Evolutionary conservation across 2,113 vertebrate species (phyloP), one percentile per base, ranked within the genome.

Genomic region (Zosterops hypoxanthus): DNA sequence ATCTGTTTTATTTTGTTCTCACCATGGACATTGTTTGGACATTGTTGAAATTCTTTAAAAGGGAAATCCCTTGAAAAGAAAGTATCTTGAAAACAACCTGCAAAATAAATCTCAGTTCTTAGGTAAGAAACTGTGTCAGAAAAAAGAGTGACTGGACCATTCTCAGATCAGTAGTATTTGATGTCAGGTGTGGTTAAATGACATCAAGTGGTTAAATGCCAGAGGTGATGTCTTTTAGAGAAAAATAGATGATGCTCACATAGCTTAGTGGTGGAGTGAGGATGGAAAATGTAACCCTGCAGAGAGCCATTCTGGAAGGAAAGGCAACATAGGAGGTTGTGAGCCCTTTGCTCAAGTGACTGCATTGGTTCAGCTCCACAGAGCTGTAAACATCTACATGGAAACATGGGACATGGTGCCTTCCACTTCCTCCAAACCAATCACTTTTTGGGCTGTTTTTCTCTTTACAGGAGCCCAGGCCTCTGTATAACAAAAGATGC

Each of bases 401-500:
- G 41, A 69, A 19, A 70, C 33, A 17, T 29, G 34, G 36, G 60
- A 75, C 11, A 5, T 12, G 53, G 36, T 52, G 26, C 55, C 55
- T 91, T 82, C 42, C 11, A 11, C 24, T 64, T 80, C 36, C n/a
- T 82, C 29, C 46, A 81, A 50, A 73, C 23, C 36, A 60, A 89
- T 49, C 81, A 57, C 13, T 41, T 73, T 55, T 34, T 46, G 56
- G 57, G 13, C 65, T 88, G 0, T 80, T 95, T 92, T 91, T 95
- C 36, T 97, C 85, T 77, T 94, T 94, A 60, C 73, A 99, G 99
- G 99, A 99, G 71, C 98, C 95, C 14, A 96, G 98, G 73, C 99
- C 99, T 11, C 90, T 99, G 88, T 94, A 98, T 73, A 97, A 98
- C 33, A 98, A 98, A 85, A 98, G 98, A 61, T 99, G 99, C 95